Percentiles rank a stretch among this genome's conserved stretches.
phyloP scores from a whole-genome alignment of 1,140 invertebrate species.

The Leptinotarsa texana region DNA sequence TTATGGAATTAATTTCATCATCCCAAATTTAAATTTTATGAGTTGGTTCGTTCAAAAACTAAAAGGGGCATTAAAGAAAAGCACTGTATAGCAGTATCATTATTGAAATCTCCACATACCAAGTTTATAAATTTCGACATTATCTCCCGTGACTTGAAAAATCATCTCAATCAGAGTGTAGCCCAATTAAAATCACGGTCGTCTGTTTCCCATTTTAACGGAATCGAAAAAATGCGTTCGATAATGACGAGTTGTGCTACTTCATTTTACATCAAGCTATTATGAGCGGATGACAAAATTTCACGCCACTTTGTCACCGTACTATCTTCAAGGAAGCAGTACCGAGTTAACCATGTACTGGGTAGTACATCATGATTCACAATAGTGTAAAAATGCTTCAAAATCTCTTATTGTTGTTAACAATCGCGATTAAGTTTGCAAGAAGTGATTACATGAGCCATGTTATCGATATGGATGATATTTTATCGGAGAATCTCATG shows the following conservation, averaged over 20 bases:
- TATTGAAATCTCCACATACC: too few relatives aligned
- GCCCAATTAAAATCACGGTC: too few relatives aligned
- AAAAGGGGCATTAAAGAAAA: too few relatives aligned
- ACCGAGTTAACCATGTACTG: background rate
- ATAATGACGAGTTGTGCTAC: background rate
- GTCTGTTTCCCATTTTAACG: background rate
- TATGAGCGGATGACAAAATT: conserved; percentile 24
- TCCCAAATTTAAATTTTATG: too few relatives aligned
- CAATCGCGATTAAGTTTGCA: background rate
- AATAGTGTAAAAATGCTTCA: background rate
- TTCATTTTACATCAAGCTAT: conserved; percentile 11
- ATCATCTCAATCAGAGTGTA: too few relatives aligned
- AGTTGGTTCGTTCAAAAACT: too few relatives aligned
- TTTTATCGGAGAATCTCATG: conserved; percentile 65
- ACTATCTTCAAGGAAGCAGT: background rate
- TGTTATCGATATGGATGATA: conserved; percentile 62
- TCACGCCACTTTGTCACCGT: conserved; percentile 19
- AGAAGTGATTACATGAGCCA: background rate
- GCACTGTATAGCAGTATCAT: too few relatives aligned
- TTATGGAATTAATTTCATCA: too few relatives aligned
- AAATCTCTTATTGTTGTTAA: background rate
- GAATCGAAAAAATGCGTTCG: background rate
- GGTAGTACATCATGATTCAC: background rate
- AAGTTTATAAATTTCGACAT: too few relatives aligned
- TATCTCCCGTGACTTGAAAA: too few relatives aligned